These are phyloP conservation scores for Leucoraja ocellata DNA, from an alignment of 2,797 vertebrate genomes.

Conservation along the genomic window DNA sequence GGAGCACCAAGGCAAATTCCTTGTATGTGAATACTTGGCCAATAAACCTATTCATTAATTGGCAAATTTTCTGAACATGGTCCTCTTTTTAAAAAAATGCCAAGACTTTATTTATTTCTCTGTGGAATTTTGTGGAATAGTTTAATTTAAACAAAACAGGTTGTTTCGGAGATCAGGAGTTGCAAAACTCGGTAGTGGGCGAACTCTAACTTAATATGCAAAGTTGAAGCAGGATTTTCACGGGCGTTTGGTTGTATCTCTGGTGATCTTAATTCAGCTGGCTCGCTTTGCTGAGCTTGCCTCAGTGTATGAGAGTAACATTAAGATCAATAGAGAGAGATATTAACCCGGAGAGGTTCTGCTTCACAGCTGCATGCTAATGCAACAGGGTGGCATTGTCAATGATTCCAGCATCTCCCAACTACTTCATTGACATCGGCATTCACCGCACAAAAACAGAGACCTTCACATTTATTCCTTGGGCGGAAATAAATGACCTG, in stretches of 20 bases:
- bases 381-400: background rate
- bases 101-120: background rate
- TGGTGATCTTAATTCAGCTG: constrained; percentile 21
- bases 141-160: background rate
- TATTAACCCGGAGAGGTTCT: background rate
- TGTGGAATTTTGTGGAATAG: background rate
- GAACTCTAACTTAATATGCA: background rate
- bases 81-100: too few species aligned
- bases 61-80: too few species aligned
- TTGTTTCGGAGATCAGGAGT: background rate
- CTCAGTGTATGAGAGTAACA: background rate
- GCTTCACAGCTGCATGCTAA: background rate
- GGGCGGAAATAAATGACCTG: background rate
- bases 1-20: too few species aligned
- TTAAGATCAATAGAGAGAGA: background rate
- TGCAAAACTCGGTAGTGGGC: too few species aligned
- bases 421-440: background rate
- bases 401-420: background rate
- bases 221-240: background rate
- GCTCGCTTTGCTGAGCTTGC: background rate
- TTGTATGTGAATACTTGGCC: too few species aligned
- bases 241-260: background rate
- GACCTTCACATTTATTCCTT: background rate
- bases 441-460: background rate
- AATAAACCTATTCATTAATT: too few species aligned